phyloP scores from a whole-genome alignment of 2,888 invertebrate genomes.

The Lithophane ornitopus region DNA sequence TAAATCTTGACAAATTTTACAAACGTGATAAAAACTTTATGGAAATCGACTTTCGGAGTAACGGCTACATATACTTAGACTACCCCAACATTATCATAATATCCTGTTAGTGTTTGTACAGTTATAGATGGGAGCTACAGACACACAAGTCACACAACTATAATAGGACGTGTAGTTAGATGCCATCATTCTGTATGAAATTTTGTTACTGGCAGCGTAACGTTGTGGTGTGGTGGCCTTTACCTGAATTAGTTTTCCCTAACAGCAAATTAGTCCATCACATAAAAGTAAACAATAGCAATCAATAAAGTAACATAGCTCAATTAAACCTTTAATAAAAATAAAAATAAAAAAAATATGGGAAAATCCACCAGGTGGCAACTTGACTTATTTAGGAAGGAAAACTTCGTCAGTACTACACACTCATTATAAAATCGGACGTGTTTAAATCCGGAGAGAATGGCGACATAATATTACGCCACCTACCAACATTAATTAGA shows the following conservation, averaged over 20 bases:
- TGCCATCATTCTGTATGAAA: neutral
- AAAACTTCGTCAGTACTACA: slow-evolving; percentile 15
- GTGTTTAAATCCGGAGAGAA: neutral
- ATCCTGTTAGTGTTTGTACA: slow-evolving; percentile 41
- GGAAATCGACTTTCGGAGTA: slow-evolving; percentile 30
- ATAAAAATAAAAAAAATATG: neutral
- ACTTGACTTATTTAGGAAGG: neutral
- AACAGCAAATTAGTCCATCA: neutral
- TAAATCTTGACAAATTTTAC: slow-evolving; percentile 32
- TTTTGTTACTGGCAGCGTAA: neutral
- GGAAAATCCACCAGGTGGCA: slow-evolving; percentile 13
- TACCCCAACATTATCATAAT: slow-evolving; percentile 34
- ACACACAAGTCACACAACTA: too few relatives aligned
- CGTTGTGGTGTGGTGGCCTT: neutral
- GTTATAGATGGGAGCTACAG: neutral
- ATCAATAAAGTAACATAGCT: neutral
- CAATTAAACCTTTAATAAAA: neutral
- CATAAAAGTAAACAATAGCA: neutral
- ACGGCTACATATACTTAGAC: neutral
- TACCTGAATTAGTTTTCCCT: neutral
- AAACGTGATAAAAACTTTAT: slow-evolving; percentile 34
- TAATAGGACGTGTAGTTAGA: neutral
- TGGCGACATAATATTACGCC: neutral
- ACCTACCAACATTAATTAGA: slow-evolving; percentile 9
- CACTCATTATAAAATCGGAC: slow-evolving; percentile 23